These are phyloP conservation scores for Nansenia antarctica DNA, from an alignment of 2,113 vertebrate species.

Conservation along the genomic window DNA sequence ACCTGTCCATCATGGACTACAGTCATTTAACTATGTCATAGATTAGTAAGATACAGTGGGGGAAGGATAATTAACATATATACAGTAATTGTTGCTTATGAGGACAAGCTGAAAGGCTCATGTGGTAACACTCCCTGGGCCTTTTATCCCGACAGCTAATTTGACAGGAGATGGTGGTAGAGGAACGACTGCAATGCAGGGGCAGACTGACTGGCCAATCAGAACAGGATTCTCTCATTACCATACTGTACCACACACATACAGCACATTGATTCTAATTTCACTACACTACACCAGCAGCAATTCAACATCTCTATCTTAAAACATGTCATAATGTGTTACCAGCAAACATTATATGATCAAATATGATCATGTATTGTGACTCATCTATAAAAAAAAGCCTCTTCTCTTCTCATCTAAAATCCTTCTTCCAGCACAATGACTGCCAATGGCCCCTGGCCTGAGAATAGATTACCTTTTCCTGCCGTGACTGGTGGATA, in stretches of 20 bases:
- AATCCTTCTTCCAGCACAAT: too few relatives aligned
- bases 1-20: not conserved
- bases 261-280: too few relatives aligned
- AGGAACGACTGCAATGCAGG: slow-evolving; percentile 37
- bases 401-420: too few relatives aligned
- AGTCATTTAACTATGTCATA: not conserved
- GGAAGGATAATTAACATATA: not conserved
- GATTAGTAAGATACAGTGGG: not conserved
- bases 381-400: too few relatives aligned
- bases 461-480: too few relatives aligned
- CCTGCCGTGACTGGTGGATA: not conserved
- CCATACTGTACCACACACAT: too few relatives aligned
- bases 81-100: not conserved
- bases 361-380: too few relatives aligned
- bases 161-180: not conserved
- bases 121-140: not conserved
- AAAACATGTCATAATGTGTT: too few relatives aligned
- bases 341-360: too few relatives aligned
- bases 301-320: too few relatives aligned
- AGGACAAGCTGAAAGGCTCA: not conserved
- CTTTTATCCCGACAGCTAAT: not conserved
- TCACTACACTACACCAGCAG: too few relatives aligned
- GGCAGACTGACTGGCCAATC: not conserved
- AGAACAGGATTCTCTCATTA: not conserved
- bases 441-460: too few relatives aligned